phyloP scores from a whole-genome alignment of 2,113 vertebrate species.

The Heterochromis multidens region DNA sequence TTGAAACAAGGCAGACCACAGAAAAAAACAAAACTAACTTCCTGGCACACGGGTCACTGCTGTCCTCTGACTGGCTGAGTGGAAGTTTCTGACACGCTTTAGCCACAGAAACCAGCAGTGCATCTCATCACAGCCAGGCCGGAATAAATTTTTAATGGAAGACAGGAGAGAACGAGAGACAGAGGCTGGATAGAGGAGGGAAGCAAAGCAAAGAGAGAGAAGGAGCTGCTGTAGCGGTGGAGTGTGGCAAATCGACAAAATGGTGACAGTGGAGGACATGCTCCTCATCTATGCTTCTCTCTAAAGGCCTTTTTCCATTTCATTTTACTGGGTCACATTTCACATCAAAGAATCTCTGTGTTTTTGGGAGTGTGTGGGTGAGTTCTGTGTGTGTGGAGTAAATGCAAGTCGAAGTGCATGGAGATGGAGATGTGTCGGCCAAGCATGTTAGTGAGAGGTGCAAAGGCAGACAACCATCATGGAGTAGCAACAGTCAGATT shows the following conservation, averaged over 20 bases:
- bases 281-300: background rate
- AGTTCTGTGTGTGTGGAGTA: background rate
- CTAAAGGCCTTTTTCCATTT: slow-evolving; percentile 28
- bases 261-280: slow-evolving; percentile 29
- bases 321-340: slow-evolving; percentile 26
- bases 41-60: background rate
- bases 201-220: background rate
- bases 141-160: slow-evolving; percentile 5
- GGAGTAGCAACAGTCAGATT: background rate
- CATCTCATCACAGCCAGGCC: background rate
- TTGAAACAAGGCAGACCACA: background rate
- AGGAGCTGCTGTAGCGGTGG: background rate
- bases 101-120: background rate
- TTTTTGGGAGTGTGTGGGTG: slow-evolving; percentile 21
- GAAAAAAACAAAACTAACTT: background rate
- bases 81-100: background rate
- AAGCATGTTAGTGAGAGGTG: background rate
- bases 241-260: slow-evolving; percentile 22
- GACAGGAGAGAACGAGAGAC: background rate
- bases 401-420: background rate
- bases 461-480: background rate
- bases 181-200: background rate
- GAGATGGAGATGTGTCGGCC: background rate
- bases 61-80: background rate
- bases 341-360: slow-evolving; percentile 34